Conservation (phyloP, 2,113 vertebrate genomes). For the Panthera leo region DNA sequence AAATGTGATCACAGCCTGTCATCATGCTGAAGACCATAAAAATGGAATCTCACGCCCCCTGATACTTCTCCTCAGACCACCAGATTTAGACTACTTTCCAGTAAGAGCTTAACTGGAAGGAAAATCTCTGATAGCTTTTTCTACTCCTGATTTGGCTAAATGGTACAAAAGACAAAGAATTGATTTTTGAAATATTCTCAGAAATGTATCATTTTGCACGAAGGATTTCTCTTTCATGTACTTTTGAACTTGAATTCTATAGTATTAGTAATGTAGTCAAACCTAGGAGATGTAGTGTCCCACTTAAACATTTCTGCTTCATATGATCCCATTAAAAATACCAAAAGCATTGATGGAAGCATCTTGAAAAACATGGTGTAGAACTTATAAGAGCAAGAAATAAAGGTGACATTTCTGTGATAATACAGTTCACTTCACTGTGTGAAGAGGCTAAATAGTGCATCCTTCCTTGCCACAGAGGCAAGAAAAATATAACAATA, state of each 20-base stretch:
- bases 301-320: neutral
- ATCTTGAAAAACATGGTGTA: neutral
- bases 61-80: accelerated
- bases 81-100: neutral
- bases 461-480: neutral
- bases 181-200: neutral
- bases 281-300: neutral
- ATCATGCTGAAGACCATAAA: neutral
- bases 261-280: neutral
- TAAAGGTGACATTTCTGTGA: neutral
- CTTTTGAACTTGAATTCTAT: neutral
- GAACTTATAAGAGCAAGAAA: neutral
- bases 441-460: neutral
- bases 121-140: neutral
- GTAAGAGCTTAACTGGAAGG: neutral
- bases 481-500: neutral
- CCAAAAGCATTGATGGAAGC: neutral
- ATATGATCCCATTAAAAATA: neutral
- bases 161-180: neutral
- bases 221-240: neutral
- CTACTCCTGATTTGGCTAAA: neutral
- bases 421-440: neutral
- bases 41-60: neutral
- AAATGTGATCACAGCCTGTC: neutral
- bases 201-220: neutral